Percentiles rank a stretch among this genome's conserved stretches.
Conservation (phyloP, 2,797 vertebrate species). For the Sitta carolinensis region DNA sequence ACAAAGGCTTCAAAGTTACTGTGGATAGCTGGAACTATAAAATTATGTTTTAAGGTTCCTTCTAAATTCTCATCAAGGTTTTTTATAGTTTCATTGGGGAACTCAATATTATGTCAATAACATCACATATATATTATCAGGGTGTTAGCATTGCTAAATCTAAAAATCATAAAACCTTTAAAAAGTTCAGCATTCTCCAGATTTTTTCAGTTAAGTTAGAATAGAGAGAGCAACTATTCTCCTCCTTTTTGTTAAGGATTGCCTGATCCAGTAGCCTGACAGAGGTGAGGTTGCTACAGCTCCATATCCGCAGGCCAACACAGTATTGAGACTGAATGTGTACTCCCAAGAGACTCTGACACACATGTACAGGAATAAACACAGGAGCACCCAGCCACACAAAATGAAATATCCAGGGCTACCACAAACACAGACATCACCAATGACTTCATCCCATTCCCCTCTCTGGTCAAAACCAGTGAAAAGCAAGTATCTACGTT, state of each 20-base stretch:
- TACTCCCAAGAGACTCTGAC: background rate
- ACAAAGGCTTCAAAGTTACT: background rate
- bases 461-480: background rate
- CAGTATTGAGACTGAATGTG: background rate
- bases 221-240: background rate
- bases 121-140: background rate
- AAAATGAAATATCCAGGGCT: background rate
- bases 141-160: background rate
- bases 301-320: background rate
- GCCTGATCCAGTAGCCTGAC: background rate
- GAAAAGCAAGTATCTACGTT: background rate
- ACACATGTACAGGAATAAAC: background rate
- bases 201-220: background rate
- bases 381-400: background rate
- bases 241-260: background rate
- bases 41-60: background rate
- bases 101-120: background rate
- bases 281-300: background rate
- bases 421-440: background rate
- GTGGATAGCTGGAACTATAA: background rate
- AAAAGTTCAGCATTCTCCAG: background rate
- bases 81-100: background rate
- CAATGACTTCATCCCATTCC: background rate
- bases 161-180: background rate
- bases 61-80: background rate